Evolutionary conservation across 1,140 invertebrate genomes (phyloP), one percentile per base, ranked within the genome.

Genomic region (Vollenhovia emeryi): DNA sequence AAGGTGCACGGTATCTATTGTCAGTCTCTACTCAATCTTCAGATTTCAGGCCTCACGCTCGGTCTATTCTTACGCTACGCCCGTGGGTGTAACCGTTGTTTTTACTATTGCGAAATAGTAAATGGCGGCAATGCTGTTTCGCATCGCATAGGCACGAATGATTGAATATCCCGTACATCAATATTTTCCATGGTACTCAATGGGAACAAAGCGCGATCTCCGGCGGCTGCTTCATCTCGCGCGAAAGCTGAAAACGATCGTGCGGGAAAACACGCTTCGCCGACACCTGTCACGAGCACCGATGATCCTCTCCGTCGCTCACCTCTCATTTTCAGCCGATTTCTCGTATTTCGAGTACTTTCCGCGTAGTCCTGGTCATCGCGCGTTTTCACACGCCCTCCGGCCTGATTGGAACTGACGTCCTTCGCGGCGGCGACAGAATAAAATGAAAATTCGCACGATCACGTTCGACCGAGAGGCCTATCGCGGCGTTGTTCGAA

Each of bases 321-420:
- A 85, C 87, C 89, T 90, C 88, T 89, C 89, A 87, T 90, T 90
- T 90, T 90, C 89, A 89, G 76, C 88, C 89, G 88, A 90, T 90
- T 90, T 90, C 88, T 89, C 89, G 75, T 87, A 87, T 89, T 86
- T 89, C 88, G 84, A 89, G 88, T 82, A 84, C 66, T 84, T 86
- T 71, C 79, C 62, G 74, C 50, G 15, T 78, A 71, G 78, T 48
- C 66, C 50, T 69, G 86, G 43, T 43, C 68, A 66, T 21, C 40
- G 59, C 50, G 55, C 57, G 43, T 60, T 87, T 85, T 75, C 86
- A 73, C 76, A 48, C 52, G 52, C 55, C 60, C 45, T 71, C 57
- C 64, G 62, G 74, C 75, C 83, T 57, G 71, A 88, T 88, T 89
- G 86, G 76, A 88, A 86, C 62, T 86, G 87, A 86, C 87, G 64